Percentiles rank a stretch among this genome's conserved stretches.
Evolutionary conservation across 2,888 invertebrate species (phyloP).

Genomic region (Amiota mariae): DNA sequence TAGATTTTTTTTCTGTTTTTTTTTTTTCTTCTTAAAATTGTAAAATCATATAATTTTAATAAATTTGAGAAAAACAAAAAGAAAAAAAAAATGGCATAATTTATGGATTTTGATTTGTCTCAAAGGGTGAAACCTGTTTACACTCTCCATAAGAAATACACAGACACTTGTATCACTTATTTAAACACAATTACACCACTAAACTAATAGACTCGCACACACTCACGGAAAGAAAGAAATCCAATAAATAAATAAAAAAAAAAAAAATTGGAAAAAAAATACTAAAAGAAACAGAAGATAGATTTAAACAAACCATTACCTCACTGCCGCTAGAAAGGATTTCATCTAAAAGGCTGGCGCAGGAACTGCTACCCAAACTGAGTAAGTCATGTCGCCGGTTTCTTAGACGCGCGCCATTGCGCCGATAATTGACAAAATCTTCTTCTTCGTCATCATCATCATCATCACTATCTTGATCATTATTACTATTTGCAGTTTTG

Average conservation of each 20-base stretch:
- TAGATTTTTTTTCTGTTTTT: no score
- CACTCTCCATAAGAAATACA: neutral
- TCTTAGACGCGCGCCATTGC: constrained; percentile 47
- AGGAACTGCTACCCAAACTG: constrained; percentile 38
- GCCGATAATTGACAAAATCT: constrained; percentile 45
- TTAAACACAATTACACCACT: neutral
- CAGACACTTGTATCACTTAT: neutral
- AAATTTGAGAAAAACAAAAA: no score
- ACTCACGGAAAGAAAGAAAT: neutral
- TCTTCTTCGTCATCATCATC: constrained; percentile 11
- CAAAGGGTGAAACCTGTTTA: constrained; percentile 16
- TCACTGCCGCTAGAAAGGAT: constrained; percentile 67
- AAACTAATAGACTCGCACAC: neutral
- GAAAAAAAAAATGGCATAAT: no score
- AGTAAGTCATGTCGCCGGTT: constrained; percentile 38
- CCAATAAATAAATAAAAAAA: neutral
- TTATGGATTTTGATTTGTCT: no score
- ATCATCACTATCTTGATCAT: neutral
- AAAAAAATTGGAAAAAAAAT: neutral
- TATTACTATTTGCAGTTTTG: constrained; percentile 18
- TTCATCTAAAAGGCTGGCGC: constrained; percentile 42
- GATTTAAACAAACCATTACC: constrained; percentile 58
- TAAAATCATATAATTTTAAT: no score
- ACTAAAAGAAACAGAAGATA: neutral
- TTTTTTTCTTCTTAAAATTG: neutral